Evolutionary conservation across 2,113 vertebrate species (phyloP).

Genomic region (human (Homo sapiens)): GRCh38 chr2:62884501-62885000

Average conservation of each 20-base stretch:
- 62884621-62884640: slow-evolving; percentile 8
- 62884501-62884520: not conserved
- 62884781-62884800: slow-evolving; percentile 4
- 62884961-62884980: slow-evolving; percentile 14
- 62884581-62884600: not conserved
- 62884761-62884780: not conserved
- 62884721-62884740: not conserved
- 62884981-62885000: not conserved
- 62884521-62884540: not conserved
- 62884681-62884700: slow-evolving; percentile 39
- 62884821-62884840: slow-evolving; percentile 3
- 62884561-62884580: not conserved
- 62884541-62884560: not conserved
- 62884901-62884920: not conserved
- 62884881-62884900: not conserved
- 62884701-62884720: slow-evolving; percentile 35
- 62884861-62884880: not conserved
- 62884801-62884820: slow-evolving; percentile 35
- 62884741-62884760: not conserved
- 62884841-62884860: not conserved
- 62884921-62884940: slow-evolving; percentile 15
- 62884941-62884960: not conserved
- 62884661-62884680: slow-evolving; percentile 44
- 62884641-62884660: slow-evolving; percentile 35
- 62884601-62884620: not conserved